Conservation (phyloP, 30 jellyfish, hydroid and myxozoan genomes). For the Hydractinia echinata region DNA sequence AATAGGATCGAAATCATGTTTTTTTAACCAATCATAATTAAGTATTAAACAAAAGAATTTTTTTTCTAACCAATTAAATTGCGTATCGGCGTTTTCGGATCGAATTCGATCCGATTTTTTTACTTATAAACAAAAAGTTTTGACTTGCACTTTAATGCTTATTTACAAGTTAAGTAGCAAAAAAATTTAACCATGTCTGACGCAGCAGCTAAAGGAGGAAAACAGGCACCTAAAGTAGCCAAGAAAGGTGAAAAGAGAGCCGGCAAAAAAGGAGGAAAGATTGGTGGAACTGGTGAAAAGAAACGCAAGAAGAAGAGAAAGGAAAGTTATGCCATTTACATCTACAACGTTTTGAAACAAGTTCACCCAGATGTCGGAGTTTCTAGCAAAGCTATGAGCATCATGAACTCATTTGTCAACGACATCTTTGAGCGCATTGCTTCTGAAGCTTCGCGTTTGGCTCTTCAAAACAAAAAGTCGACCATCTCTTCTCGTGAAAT, state of each 20-base stretch:
- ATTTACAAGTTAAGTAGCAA: too few relatives aligned
- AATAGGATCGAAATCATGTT: too few relatives aligned
- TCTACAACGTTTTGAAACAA: constrained; percentile 91
- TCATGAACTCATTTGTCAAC: constrained; percentile 92
- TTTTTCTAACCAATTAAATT: too few relatives aligned
- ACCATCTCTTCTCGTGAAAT: constrained; percentile 90
- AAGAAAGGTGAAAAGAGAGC: neutral
- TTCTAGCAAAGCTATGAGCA: constrained; percentile 95
- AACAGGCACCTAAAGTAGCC: neutral
- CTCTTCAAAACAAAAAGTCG: constrained; percentile 73
- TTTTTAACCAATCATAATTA: too few relatives aligned
- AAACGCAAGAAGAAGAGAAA: constrained; percentile 35
- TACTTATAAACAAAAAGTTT: too few relatives aligned
- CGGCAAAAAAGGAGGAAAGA: neutral
- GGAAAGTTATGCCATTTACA: constrained; percentile 82
- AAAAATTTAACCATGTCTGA: too few relatives aligned
- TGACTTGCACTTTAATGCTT: too few relatives aligned
- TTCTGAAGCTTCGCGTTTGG: constrained; percentile 90
- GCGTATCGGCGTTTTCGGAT: too few relatives aligned
- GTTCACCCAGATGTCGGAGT: constrained; percentile 96
- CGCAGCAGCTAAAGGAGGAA: neutral
- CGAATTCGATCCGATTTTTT: too few relatives aligned
- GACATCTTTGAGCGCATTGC: constrained; percentile 96
- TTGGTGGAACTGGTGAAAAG: neutral
- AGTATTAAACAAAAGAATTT: too few relatives aligned